Percentiles rank a stretch among this genome's conserved stretches.
These are phyloP conservation scores for Huso huso DNA, from an alignment of 2,797 vertebrate genomes.

Conservation along the genomic window DNA sequence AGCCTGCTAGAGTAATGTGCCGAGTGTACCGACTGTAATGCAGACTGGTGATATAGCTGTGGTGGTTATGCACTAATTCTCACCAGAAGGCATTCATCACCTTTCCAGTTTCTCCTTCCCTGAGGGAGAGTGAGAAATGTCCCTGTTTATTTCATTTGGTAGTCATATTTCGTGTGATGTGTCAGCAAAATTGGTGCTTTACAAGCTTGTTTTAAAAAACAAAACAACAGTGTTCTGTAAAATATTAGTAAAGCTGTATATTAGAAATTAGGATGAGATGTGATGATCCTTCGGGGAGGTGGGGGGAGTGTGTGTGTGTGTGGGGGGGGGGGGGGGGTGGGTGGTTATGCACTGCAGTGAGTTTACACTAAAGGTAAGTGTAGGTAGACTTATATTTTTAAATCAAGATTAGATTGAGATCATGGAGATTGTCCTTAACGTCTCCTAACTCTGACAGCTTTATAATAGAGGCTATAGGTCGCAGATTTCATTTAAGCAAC, in stretches of 20 bases:
- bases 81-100: conserved; percentile 35
- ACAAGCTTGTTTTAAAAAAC: conserved; percentile 45
- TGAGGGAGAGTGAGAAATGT: conserved; percentile 29
- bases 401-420: too few species aligned
- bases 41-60: conserved; percentile 11
- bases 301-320: too few species aligned
- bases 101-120: conserved; percentile 8
- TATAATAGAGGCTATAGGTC: too few species aligned
- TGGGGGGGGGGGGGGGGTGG: too few species aligned
- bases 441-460: too few species aligned
- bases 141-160: conserved; percentile 30
- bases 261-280: too few species aligned
- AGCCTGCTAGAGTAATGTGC: conserved; percentile 17
- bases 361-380: too few species aligned
- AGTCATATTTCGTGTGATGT: conserved; percentile 45
- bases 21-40: conserved; percentile 21
- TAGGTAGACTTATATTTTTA: too few species aligned
- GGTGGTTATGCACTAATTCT: conserved; percentile 29
- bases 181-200: conserved; percentile 49
- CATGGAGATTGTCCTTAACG: too few species aligned
- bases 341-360: too few species aligned
- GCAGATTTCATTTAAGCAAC: too few species aligned
- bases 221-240: conserved; percentile 45
- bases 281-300: too few species aligned
- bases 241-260: conserved; percentile 38